phyloP scores from a whole-genome alignment of 2,888 invertebrate species.

The Leptopterna dolabrata region DNA sequence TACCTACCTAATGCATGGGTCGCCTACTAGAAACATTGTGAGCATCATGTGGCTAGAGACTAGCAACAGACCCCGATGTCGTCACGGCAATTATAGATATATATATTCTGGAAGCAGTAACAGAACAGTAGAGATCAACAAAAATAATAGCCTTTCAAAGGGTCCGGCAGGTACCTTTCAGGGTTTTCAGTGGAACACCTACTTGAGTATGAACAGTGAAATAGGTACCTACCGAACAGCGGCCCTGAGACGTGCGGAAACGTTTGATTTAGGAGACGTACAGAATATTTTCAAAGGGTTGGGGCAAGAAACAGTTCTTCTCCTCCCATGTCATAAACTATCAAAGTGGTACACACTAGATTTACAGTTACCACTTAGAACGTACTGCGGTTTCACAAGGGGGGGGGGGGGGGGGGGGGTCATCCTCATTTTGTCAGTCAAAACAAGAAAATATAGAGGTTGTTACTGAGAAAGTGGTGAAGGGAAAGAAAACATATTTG shows the following conservation, averaged over 20 bases:
- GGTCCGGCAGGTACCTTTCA: too few relatives aligned
- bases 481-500: constrained; percentile 16
- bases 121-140: too few relatives aligned
- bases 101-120: too few relatives aligned
- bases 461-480: constrained; percentile 17
- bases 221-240: background rate
- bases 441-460: constrained; percentile 6
- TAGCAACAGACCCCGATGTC: too few relatives aligned
- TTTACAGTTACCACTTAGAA: constrained; percentile 14
- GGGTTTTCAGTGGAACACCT: too few relatives aligned
- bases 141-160: too few relatives aligned
- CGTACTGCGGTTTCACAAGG: background rate
- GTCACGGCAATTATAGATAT: too few relatives aligned
- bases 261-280: background rate
- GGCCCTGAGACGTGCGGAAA: background rate
- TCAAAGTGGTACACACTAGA: background rate
- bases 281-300: background rate
- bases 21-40: too few relatives aligned
- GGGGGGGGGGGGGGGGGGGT: too few relatives aligned
- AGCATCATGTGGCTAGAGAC: too few relatives aligned
- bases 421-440: constrained; percentile 19
- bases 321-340: background rate
- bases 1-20: too few relatives aligned
- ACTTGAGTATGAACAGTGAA: background rate
- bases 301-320: background rate